These are phyloP conservation scores for Nebria brevicollis DNA, from an alignment of 2,888 invertebrate species.

Conservation along the genomic window DNA sequence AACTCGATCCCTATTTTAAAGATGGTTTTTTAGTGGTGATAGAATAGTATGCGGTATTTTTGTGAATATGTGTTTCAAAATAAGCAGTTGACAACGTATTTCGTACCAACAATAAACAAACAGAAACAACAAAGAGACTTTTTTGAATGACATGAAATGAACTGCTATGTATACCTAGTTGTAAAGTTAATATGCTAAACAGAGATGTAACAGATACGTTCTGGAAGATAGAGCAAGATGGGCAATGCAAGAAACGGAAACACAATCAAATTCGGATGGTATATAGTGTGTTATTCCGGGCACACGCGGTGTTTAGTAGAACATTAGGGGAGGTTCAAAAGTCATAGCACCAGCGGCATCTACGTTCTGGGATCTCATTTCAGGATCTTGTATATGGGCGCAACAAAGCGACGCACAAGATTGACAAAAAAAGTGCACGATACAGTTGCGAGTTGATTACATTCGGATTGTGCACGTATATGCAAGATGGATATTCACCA, in stretches of 20 bases:
- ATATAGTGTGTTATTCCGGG: conserved; percentile 37
- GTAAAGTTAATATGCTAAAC: background rate
- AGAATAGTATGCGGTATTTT: background rate
- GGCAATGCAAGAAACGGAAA: conserved; percentile 2
- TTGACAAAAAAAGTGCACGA: conserved; percentile 11
- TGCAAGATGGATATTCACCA: conserved; percentile 25
- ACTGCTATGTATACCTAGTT: conserved; percentile 11
- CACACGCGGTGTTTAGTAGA: conserved; percentile 38
- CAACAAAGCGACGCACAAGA: conserved; percentile 20
- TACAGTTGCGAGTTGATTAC: conserved; percentile 3
- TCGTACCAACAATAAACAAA: conserved; percentile 5
- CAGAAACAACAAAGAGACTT: conserved; percentile 7
- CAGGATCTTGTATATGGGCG: conserved; percentile 21
- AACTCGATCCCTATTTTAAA: too few species aligned
- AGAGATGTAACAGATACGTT: background rate
- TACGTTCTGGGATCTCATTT: conserved; percentile 34
- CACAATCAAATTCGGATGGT: conserved; percentile 40
- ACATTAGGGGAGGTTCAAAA: conserved; percentile 41
- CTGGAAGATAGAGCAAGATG: conserved; percentile 9
- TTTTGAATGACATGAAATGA: conserved; percentile 25
- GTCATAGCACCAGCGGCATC: conserved; percentile 35
- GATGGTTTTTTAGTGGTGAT: too few species aligned
- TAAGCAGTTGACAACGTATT: background rate
- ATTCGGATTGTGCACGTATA: conserved; percentile 5
- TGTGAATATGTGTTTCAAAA: background rate